A percentile compares a stretch with the other conserved stretches of the same genome.
Conservation (phyloP, 2,888 invertebrate species). For the Ophonus ardosiacus region DNA sequence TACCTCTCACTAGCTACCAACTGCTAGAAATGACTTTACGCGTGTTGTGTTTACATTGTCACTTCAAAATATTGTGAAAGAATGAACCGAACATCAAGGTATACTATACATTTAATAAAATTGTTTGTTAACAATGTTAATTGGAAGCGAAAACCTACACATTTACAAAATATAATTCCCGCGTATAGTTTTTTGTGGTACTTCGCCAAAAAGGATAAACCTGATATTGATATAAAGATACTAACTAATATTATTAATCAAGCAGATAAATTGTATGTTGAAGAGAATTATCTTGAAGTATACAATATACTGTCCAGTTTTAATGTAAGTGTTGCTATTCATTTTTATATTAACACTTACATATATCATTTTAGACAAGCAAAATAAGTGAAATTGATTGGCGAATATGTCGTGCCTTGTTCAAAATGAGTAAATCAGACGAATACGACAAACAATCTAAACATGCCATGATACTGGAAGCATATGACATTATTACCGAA, state of each 20-base stretch:
- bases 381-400: constrained; percentile 81
- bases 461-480: constrained; percentile 82
- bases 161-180: neutral
- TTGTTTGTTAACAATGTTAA: neutral
- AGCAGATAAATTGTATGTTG: constrained; percentile 83
- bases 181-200: constrained; percentile 5
- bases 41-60: neutral
- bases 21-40: neutral
- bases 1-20: neutral
- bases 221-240: constrained; percentile 27
- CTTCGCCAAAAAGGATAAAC: constrained; percentile 27
- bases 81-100: neutral
- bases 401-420: constrained; percentile 88
- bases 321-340: constrained; percentile 73
- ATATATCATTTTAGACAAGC: constrained; percentile 59
- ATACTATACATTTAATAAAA: neutral
- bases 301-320: constrained; percentile 75
- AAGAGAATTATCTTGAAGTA: constrained; percentile 82
- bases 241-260: constrained; percentile 76
- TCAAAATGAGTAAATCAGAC: constrained; percentile 84
- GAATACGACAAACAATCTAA: constrained; percentile 75
- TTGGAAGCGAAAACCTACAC: neutral
- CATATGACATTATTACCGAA: constrained; percentile 80
- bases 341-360: constrained; percentile 73
- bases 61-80: neutral